Evolutionary conservation across 2,113 vertebrate genomes (phyloP).

Genomic region (Plotosus lineatus): DNA sequence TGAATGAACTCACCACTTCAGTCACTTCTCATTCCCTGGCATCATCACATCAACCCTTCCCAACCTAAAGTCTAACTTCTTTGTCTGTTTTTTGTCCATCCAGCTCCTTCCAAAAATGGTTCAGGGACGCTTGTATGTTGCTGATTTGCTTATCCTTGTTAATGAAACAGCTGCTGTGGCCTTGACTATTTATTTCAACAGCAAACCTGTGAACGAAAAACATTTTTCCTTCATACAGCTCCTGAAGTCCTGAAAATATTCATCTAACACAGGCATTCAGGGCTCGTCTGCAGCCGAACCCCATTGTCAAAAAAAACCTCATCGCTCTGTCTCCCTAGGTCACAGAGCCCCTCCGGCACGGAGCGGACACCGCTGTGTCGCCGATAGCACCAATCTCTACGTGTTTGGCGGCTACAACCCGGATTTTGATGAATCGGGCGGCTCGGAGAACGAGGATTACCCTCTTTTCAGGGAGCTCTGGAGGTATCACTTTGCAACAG

Average conservation of each 20-base stretch:
- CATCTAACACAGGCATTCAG: neutral
- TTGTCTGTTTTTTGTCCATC: neutral
- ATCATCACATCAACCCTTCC: neutral
- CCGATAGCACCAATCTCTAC: conserved; percentile 90
- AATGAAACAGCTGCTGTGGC: neutral
- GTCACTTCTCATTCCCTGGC: neutral
- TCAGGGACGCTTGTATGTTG: neutral
- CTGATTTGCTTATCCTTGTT: neutral
- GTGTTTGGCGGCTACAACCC: conserved; percentile 98
- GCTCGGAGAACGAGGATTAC: conserved; percentile 92
- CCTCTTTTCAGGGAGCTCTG: conserved; percentile 96
- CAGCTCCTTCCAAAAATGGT: neutral
- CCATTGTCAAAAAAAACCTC: neutral
- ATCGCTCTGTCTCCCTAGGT: conserved; percentile 67
- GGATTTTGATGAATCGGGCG: conserved; percentile 92
- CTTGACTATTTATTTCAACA: neutral
- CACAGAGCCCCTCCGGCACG: conserved; percentile 84
- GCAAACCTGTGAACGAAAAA: neutral
- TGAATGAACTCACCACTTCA: neutral
- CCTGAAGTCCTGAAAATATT: neutral
- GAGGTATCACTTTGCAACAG: conserved; percentile 94
- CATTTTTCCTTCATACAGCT: neutral
- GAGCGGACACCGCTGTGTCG: conserved; percentile 95
- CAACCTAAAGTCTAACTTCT: neutral
- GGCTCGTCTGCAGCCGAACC: neutral